Evolutionary conservation across 2,797 vertebrate genomes (phyloP), one percentile per base, ranked within the genome.

Genomic region (Gymnopithys bicolor): DNA sequence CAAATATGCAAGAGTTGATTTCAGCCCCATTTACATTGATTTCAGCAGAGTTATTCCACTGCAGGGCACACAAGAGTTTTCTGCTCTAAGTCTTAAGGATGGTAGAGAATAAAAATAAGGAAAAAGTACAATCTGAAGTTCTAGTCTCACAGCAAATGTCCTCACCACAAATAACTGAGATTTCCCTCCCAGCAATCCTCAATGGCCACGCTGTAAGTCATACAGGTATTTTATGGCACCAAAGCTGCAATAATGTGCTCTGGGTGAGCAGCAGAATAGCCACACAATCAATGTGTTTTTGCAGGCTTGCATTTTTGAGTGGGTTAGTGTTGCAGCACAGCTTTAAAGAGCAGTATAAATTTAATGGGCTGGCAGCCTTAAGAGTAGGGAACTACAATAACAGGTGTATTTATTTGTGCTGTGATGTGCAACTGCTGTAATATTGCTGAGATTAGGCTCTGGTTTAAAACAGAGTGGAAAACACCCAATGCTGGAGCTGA

Each of bases 361-460:
- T 92, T 86, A 92, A 87, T 5, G 9, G 59, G 37, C 56, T 95
- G 79, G 90, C 90, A 95, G 85, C 78, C 89, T 94, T 94, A 62
- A 84, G 91, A 94, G 85, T 46, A 91, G 27, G 78, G 56, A 87
- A 91, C 49, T 73, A n/a, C 27, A 84, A 49, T 55, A 95, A 76
- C n/a, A 25, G 33, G 41, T 86, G 43, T 80, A 67, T 87, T 92
- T 86, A 91, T 81, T 70, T 78, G 74, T 87, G 76, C 83, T 94
- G 94, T 23, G 87, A 77, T 79, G 58, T 69, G n/a, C 68, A 94
- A 80, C 87, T 79, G 43, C 86, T 82, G 30, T 58, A 83, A 93
- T 74, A 93, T 78, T 90, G 71, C 76, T 21, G 53, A 93, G 90
- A 96, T 80, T 46, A 79, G 60, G 67, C 71, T 91, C 46, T 48